These are phyloP conservation scores for Acleris sparsana DNA, from an alignment of 2,888 invertebrate species.

Conservation along the genomic window DNA sequence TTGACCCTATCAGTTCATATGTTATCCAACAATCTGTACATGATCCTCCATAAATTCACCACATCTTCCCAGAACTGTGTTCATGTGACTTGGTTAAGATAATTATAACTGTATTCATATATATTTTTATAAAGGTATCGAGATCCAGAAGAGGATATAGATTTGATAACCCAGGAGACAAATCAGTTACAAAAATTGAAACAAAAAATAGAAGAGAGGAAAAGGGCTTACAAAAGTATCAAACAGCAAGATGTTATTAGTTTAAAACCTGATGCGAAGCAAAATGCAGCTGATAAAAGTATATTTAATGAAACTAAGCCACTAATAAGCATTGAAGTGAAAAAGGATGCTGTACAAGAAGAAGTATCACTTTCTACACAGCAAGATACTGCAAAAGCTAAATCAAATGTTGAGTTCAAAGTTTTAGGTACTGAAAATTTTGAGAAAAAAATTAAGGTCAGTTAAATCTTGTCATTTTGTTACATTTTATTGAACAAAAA, in stretches of 20 bases:
- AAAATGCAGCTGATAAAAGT: slow-evolving; percentile 40
- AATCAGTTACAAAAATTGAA: slow-evolving; percentile 83
- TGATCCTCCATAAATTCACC: too few relatives aligned
- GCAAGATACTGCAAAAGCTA: slow-evolving; percentile 42
- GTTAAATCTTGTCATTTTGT: neutral
- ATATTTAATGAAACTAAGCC: slow-evolving; percentile 49
- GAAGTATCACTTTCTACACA: slow-evolving; percentile 33
- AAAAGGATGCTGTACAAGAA: slow-evolving; percentile 38
- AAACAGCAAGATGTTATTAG: slow-evolving; percentile 54
- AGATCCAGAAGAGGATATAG: slow-evolving; percentile 64
- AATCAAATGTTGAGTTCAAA: slow-evolving; percentile 79
- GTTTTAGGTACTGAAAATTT: slow-evolving; percentile 87
- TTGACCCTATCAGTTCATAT: neutral
- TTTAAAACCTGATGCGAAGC: slow-evolving; percentile 43
- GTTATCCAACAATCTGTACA: neutral
- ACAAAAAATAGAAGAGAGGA: slow-evolving; percentile 84
- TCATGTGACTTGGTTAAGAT: slow-evolving; percentile 8
- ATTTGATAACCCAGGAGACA: slow-evolving; percentile 75
- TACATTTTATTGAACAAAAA: too few relatives aligned
- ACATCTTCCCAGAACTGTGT: neutral
- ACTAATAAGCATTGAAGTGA: slow-evolving; percentile 37
- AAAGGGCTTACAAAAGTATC: slow-evolving; percentile 58
- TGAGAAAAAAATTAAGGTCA: slow-evolving; percentile 81
- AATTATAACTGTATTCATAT: slow-evolving; percentile 30
- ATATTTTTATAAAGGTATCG: slow-evolving; percentile 65